Evolutionary conservation across 2,797 vertebrate species (phyloP).

Genomic region (Podarcis siculus): DNA sequence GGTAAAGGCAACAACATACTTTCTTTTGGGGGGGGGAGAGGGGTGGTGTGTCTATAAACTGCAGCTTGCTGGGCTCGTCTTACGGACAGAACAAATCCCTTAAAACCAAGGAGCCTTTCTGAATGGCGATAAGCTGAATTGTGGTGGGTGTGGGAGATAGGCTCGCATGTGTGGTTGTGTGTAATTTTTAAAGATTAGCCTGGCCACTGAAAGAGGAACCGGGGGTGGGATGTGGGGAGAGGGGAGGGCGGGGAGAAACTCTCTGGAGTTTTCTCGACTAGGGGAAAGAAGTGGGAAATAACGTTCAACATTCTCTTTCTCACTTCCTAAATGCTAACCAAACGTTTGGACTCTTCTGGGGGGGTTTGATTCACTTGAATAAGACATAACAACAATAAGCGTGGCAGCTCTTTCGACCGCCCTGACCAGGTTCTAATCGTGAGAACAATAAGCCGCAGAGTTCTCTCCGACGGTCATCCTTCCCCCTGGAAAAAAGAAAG

Average conservation of each 20-base stretch:
- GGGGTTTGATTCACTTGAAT: conserved; percentile 61
- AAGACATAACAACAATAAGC: conserved; percentile 60
- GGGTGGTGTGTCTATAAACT: conserved; percentile 28
- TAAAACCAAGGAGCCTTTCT: conserved; percentile 42
- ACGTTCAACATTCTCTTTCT: conserved; percentile 48
- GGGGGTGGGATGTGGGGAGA: background rate
- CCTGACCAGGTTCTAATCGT: conserved; percentile 43
- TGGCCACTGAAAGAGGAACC: conserved; percentile 38
- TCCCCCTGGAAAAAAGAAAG: background rate
- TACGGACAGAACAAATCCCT: conserved; percentile 55
- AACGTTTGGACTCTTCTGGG: conserved; percentile 50
- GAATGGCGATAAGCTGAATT: conserved; percentile 51
- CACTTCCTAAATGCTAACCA: conserved; percentile 58
- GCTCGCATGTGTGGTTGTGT: background rate
- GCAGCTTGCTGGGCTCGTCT: conserved; percentile 60
- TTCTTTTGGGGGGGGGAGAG: conserved; percentile 33
- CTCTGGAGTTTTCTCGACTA: conserved; percentile 62
- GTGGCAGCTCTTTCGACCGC: conserved; percentile 31
- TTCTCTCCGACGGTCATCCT: background rate
- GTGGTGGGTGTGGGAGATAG: background rate
- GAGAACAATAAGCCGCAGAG: conserved; percentile 15
- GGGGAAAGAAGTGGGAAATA: conserved; percentile 64
- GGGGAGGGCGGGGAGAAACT: background rate
- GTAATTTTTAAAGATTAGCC: conserved; percentile 62
- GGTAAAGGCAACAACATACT: conserved; percentile 71